Base-by-base conservation (phyloP, 2,888 invertebrate genomes). In the Cheilosia soror region DNA sequence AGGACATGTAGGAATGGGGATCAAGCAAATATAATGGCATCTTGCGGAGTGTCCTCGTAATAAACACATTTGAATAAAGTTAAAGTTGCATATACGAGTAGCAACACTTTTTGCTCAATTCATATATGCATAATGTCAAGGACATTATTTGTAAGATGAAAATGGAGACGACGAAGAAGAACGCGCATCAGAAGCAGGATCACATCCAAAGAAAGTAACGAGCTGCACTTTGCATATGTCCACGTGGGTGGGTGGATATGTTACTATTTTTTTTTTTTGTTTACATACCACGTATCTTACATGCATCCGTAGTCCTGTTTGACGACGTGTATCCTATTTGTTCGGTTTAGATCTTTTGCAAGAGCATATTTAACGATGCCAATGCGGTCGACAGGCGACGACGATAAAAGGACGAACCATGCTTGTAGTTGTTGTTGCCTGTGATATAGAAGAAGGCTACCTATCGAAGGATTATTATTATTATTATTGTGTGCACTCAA, bases 1-100 rank as follows among this genome's bases (percentile, higher is more conserved):
- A 69, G 55, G 33, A 62, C 44, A 68, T n/a, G 60, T n/a, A 27
- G n/a, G 49, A 40, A 31, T 57, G 40, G 65, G 40, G 79, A 79
- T 72, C 66, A 72, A 51, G 53, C 60, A 73, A 60, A 68, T 79
- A 60, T 79, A 60, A 63, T 79, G 71, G 29, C 69, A 68, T 75
- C 51, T 62, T 65, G 60, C 33, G 40, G 57, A 60, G 40, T 68
- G 80, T 77, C 58, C 51, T 65, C 49, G 79, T 83, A 79, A 84
- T 75, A 84, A 84, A 84, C 73, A 79, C 73, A 79, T 79, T 84
- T 79, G 47, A 80, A 84, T 83, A 58, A 62, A 73, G 55, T 83
- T 62, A 55, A 82, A 76, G 31, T 42, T 66, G 42, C 3, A 9
- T 68, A 55, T 58, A n/a, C 6, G 51, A 5, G 27, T 42, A 33